Evolutionary conservation across 2,797 vertebrate species (phyloP).

Genomic region (Rachycentron canadum): DNA sequence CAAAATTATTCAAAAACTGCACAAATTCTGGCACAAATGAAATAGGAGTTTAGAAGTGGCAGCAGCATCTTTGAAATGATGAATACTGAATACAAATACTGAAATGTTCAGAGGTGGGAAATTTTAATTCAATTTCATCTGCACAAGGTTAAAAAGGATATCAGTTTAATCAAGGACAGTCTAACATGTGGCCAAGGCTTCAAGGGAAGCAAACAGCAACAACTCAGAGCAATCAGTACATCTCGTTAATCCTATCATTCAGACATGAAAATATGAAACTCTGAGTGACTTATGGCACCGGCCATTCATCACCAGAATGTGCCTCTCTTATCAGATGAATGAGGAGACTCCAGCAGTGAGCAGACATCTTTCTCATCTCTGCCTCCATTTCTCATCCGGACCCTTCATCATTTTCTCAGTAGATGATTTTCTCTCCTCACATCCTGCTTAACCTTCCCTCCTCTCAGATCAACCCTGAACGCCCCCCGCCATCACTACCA

Average conservation of each 20-base stretch:
- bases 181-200: constrained; percentile 37
- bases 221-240: constrained; percentile 53
- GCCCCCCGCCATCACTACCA: constrained; percentile 13
- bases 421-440: constrained; percentile 43
- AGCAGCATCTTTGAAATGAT: constrained; percentile 5
- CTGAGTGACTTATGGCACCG: constrained; percentile 55
- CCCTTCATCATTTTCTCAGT: constrained; percentile 61
- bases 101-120: constrained; percentile 25
- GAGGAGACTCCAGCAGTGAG: constrained; percentile 57
- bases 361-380: constrained; percentile 64
- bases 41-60: background rate
- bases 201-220: constrained; percentile 56
- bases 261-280: constrained; percentile 68
- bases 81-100: constrained; percentile 17
- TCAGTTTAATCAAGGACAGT: constrained; percentile 40
- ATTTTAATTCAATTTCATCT: constrained; percentile 28
- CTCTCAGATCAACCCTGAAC: constrained; percentile 26
- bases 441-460: constrained; percentile 52
- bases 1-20: background rate
- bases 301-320: constrained; percentile 70
- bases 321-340: constrained; percentile 76
- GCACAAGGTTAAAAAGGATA: constrained; percentile 42
- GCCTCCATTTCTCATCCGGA: constrained; percentile 58
- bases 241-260: constrained; percentile 69
- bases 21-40: constrained; percentile 16